These are phyloP conservation scores for Orthosia gracilis DNA, from an alignment of 2,888 invertebrate species.

Conservation along the genomic window DNA sequence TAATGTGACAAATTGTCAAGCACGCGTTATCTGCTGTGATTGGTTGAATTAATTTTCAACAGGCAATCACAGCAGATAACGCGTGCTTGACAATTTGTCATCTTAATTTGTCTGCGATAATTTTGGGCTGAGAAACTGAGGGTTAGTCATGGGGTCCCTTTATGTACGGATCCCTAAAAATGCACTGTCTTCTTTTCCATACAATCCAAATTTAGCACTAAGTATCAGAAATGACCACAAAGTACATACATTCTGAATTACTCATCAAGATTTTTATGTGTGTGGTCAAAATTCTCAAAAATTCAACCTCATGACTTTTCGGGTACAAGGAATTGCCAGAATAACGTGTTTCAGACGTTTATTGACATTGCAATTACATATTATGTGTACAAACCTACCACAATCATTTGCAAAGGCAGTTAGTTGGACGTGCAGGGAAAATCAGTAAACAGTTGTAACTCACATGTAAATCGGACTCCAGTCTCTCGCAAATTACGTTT, in stretches of 20 bases:
- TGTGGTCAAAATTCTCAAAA: constrained; percentile 39
- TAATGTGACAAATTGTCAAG: no score
- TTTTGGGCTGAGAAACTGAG: no score
- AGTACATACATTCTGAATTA: constrained; percentile 20
- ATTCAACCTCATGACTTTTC: constrained; percentile 14
- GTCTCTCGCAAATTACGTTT: no score
- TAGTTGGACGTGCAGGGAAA: background rate
- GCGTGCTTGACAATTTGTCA: no score
- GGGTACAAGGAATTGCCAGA: background rate
- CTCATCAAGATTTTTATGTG: background rate
- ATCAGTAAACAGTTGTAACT: background rate
- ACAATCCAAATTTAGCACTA: background rate
- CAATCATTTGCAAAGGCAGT: background rate
- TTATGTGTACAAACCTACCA: background rate
- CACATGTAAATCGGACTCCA: no score
- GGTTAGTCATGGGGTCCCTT: no score
- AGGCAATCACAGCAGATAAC: no score
- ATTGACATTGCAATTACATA: constrained; percentile 23
- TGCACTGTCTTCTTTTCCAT: background rate
- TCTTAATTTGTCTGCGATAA: no score
- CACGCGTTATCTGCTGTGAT: no score
- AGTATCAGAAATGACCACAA: constrained; percentile 22
- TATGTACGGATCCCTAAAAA: background rate
- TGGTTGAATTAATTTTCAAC: no score
- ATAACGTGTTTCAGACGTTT: background rate